Base-by-base conservation (phyloP, 2,888 invertebrate species). In the Acleris cristana region DNA sequence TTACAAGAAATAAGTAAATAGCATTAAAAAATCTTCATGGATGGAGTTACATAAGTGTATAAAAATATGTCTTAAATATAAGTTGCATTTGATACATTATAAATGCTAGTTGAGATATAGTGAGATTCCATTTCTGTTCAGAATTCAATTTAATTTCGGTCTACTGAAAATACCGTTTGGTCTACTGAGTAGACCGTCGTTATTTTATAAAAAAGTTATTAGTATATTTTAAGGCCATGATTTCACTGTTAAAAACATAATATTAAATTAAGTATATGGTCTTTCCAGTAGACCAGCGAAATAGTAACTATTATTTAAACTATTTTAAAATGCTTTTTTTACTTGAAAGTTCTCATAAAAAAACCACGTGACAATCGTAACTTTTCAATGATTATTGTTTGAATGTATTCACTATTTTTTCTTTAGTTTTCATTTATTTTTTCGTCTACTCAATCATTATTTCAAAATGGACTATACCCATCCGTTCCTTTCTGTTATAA, bases 401-500 rank as follows among this genome's bases (percentile, higher is more conserved):
- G 14, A 14, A 14, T 34, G 10, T 12, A 40, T 40, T 40, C 14
- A 14, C 40, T 40, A 40, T 40, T 40, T 14, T 14, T 4, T 40
- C 40, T 40, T 40, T 40, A 40, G 0, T 40, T 14, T 14, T 40
- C 4, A 40, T 14, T 40, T 23, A 34, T 30, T 0, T 44, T 51
- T 26, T 19, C 26, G 64, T 70, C 75, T 89, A 93, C 73, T 95
- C 94, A 65, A 95, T 85, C 88, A 94, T 88, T 14, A 95, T 69
- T 75, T 95, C 94, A 81, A 95, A 95, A 76, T 94, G 94, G 1
- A 94, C 94, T 10, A 94, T 89, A 0, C 95, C 95, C 69, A 91
- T 83, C 64, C 96, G 94, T 76, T 97, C 96, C 54, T 93, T 89
- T 40, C 95, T 93, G 72, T 89, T 88, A 86, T 98, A 97, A 45